Percentiles rank a stretch among this genome's conserved stretches.
Conservation (phyloP, 2,797 vertebrate species). For the Odontamblyopus rebecca region DNA sequence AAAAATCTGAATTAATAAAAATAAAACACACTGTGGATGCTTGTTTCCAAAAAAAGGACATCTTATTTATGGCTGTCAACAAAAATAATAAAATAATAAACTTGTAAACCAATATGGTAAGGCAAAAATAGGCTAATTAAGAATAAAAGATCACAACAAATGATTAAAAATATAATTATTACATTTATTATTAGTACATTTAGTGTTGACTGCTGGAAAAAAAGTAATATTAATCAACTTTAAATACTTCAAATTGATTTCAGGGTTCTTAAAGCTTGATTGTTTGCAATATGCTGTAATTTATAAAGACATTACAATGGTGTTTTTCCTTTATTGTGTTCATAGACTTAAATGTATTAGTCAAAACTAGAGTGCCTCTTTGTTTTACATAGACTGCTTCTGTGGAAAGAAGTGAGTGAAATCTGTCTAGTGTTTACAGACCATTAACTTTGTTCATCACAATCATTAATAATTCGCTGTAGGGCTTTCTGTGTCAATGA, state of each 20-base stretch:
- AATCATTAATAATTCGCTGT: constrained; percentile 66
- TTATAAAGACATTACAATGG: background rate
- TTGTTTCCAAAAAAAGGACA: too few species aligned
- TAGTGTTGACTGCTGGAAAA: too few species aligned
- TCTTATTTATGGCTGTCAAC: too few species aligned
- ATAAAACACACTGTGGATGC: too few species aligned
- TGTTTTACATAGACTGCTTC: constrained; percentile 11
- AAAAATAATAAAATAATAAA: too few species aligned
- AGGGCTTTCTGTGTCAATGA: constrained; percentile 63
- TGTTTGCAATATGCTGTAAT: too few species aligned
- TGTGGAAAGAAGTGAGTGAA: constrained; percentile 34
- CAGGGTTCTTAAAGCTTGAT: background rate
- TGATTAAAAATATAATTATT: too few species aligned
- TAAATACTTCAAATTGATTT: background rate
- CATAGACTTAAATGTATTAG: too few species aligned
- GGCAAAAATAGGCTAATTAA: background rate
- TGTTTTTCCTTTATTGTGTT: background rate
- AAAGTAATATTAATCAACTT: background rate
- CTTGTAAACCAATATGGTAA: too few species aligned
- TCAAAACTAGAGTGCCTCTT: background rate
- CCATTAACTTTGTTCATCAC: constrained; percentile 65
- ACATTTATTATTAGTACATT: too few species aligned
- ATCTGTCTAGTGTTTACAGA: constrained; percentile 53
- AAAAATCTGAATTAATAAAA: too few species aligned
- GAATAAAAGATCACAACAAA: background rate